Evolutionary conservation across 1,140 invertebrate genomes (phyloP).

Genomic region (Tetragonula clypearis): DNA sequence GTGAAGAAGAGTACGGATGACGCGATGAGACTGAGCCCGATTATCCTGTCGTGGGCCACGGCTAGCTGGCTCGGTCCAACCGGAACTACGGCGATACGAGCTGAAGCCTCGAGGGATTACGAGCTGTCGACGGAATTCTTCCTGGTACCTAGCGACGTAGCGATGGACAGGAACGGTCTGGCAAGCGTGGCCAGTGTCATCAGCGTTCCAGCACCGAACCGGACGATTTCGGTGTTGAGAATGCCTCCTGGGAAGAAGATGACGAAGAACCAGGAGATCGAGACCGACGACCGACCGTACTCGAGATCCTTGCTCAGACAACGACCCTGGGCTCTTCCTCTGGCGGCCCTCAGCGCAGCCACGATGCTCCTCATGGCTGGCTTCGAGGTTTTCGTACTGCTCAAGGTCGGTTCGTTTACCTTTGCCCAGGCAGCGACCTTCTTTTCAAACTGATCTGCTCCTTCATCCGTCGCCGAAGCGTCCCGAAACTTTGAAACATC

Average conservation of each 20-base stretch:
- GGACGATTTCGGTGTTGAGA: constrained; percentile 70
- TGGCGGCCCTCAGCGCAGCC: constrained; percentile 89
- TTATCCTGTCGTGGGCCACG: constrained; percentile 75
- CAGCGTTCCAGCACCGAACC: constrained; percentile 75
- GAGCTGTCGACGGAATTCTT: constrained; percentile 91
- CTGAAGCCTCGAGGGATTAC: constrained; percentile 46
- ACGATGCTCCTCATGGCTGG: constrained; percentile 91
- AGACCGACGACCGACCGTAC: constrained; percentile 62
- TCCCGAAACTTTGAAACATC: too few species aligned
- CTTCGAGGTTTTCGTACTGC: constrained; percentile 95
- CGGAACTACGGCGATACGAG: constrained; percentile 54
- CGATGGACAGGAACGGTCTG: constrained; percentile 72
- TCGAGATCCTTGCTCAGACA: constrained; percentile 82
- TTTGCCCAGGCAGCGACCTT: neutral
- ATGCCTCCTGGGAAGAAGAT: constrained; percentile 54
- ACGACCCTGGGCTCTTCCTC: constrained; percentile 93
- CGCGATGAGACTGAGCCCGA: constrained; percentile 77
- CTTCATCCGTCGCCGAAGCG: too few species aligned
- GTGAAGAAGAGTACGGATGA: constrained; percentile 40
- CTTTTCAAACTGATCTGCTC: constrained; percentile 5
- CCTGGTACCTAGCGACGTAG: constrained; percentile 82
- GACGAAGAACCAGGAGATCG: constrained; percentile 53
- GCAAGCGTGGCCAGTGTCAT: constrained; percentile 77
- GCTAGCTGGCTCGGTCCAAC: constrained; percentile 64
- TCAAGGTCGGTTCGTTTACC: constrained; percentile 82